phyloP scores from a whole-genome alignment of 1,140 invertebrate species.

The Drusus annulatus region DNA sequence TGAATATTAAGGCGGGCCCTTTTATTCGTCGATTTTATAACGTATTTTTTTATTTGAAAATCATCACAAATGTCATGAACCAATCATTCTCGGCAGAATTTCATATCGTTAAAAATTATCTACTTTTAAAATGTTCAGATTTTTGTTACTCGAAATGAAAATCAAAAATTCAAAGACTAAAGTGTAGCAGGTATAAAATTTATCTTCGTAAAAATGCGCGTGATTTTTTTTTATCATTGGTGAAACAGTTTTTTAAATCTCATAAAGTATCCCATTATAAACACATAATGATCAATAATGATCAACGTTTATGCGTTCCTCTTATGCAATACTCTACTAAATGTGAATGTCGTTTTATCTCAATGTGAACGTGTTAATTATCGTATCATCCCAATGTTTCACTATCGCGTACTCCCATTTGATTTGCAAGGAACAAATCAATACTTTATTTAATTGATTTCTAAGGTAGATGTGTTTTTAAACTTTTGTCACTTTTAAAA shows the following conservation, averaged over 20 bases:
- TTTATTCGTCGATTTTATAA: slow-evolving; percentile 22
- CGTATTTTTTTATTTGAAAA: background rate
- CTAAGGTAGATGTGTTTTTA: too few species aligned
- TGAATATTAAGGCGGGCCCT: slow-evolving; percentile 18
- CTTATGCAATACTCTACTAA: slow-evolving; percentile 48
- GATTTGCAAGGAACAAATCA: slow-evolving; percentile 1
- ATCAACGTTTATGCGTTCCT: slow-evolving; percentile 37
- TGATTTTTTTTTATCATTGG: too few species aligned
- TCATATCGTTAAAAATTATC: too few species aligned
- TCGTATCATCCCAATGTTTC: background rate
- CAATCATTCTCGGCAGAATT: too few species aligned
- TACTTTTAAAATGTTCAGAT: too few species aligned
- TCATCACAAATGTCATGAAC: background rate
- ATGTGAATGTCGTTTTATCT: slow-evolving; percentile 43
- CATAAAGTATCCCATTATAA: too few species aligned
- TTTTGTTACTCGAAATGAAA: too few species aligned
- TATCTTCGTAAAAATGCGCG: too few species aligned
- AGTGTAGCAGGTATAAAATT: too few species aligned
- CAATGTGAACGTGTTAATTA: slow-evolving; percentile 22
- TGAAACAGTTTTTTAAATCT: too few species aligned
- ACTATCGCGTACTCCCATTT: slow-evolving; percentile 12
- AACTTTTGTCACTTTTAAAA: too few species aligned
- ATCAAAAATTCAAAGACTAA: too few species aligned
- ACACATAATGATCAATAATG: background rate
- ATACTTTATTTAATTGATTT: background rate